Evolutionary conservation across 2,797 vertebrate species (phyloP).

Genomic region (Bradypodion ventrale): DNA sequence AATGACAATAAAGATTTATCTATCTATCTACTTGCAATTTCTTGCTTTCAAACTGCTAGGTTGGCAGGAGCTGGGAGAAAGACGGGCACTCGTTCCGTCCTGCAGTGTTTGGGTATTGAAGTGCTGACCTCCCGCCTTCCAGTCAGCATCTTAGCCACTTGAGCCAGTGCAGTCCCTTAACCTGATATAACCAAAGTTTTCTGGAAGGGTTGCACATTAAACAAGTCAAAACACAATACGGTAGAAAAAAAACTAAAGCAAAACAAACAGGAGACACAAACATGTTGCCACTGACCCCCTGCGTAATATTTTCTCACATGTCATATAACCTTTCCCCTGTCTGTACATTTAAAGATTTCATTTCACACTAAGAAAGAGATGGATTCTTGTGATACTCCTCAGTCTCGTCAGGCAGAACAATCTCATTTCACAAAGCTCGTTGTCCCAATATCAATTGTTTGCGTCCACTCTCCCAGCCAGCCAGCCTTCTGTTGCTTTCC

Average conservation of each 20-base stretch:
- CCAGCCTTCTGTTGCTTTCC: constrained; percentile 47
- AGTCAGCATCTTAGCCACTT: too few relatives aligned
- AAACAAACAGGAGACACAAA: background rate
- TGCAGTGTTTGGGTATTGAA: too few relatives aligned
- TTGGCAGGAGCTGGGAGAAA: too few relatives aligned
- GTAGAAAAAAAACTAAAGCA: background rate
- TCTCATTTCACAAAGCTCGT: constrained; percentile 29
- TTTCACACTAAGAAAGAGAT: constrained; percentile 30
- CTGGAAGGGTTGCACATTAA: background rate
- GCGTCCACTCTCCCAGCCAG: constrained; percentile 49
- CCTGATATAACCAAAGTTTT: too few relatives aligned
- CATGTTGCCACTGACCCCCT: background rate
- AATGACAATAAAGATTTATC: too few relatives aligned
- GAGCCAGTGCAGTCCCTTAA: too few relatives aligned
- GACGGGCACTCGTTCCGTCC: too few relatives aligned
- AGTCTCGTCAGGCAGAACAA: constrained; percentile 25
- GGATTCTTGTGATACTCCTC: accelerated
- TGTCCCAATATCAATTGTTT: constrained; percentile 37
- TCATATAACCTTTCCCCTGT: background rate
- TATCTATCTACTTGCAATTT: too few relatives aligned
- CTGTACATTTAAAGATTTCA: constrained; percentile 26
- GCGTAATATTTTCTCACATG: too few relatives aligned
- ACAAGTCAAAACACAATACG: background rate
- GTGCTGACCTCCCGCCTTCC: too few relatives aligned
- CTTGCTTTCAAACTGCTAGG: too few relatives aligned